Percentiles rank a stretch among this genome's conserved stretches.
phyloP scores from a whole-genome alignment of 2,888 invertebrate genomes.

The Bembecia ichneumoniformis region DNA sequence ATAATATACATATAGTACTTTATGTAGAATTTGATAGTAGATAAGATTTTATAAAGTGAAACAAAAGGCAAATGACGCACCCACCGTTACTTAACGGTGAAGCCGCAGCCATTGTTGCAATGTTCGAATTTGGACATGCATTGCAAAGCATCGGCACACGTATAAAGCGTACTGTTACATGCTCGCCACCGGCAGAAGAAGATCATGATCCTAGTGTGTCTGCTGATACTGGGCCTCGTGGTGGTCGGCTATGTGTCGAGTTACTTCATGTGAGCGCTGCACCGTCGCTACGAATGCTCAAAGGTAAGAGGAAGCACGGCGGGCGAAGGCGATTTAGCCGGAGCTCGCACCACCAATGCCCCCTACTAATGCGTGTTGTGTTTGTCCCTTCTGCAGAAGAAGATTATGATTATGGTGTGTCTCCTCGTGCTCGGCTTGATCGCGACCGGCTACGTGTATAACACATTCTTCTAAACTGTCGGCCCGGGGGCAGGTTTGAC shows the following conservation, averaged over 20 bases:
- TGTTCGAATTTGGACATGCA: neutral
- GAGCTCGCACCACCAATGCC: conserved; percentile 7
- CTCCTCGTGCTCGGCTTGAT: conserved; percentile 85
- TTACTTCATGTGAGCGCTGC: conserved; percentile 68
- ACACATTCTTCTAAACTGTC: conserved; percentile 64
- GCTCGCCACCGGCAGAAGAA: conserved; percentile 81
- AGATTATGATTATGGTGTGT: conserved; percentile 94
- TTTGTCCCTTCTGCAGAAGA: conserved; percentile 84
- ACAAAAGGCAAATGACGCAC: conserved; percentile 62
- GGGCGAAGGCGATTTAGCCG: conserved; percentile 9
- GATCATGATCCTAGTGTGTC: conserved; percentile 93
- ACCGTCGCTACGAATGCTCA: conserved; percentile 43
- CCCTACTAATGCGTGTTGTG: conserved; percentile 57
- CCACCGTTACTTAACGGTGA: conserved; percentile 19
- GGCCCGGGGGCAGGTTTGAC: conserved; percentile 62
- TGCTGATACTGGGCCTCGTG: conserved; percentile 86
- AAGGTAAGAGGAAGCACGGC: conserved; percentile 42
- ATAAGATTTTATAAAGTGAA: conserved; percentile 9
- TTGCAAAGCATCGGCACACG: conserved; percentile 26
- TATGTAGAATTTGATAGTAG: too few species aligned
- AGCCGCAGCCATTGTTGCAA: neutral
- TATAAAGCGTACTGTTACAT: conserved; percentile 67
- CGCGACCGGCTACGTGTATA: conserved; percentile 70
- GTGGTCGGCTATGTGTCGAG: conserved; percentile 79
- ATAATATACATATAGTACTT: too few species aligned